These are phyloP conservation scores for Holacanthus passer DNA, from an alignment of 2,113 vertebrate genomes.

Conservation along the genomic window DNA sequence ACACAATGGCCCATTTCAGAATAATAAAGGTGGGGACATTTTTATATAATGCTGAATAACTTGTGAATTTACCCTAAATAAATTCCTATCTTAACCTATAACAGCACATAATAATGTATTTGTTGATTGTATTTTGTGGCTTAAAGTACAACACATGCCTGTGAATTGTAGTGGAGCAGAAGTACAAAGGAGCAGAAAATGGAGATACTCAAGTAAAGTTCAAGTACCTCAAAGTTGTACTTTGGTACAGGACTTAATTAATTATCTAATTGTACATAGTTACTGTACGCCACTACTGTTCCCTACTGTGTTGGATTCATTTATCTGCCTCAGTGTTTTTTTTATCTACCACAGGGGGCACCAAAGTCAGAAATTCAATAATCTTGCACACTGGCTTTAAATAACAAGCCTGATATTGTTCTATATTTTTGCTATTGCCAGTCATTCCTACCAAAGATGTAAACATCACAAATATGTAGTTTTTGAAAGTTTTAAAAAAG, in stretches of 20 bases:
- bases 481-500: background rate
- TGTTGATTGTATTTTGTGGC: too few species aligned
- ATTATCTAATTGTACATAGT: too few species aligned
- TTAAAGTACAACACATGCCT: background rate
- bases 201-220: too few species aligned
- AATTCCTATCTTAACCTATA: too few species aligned
- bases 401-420: background rate
- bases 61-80: too few species aligned
- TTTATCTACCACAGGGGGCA: background rate
- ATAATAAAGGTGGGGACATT: too few species aligned
- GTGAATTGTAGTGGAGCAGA: background rate
- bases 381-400: background rate
- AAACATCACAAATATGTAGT: background rate
- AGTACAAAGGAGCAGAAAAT: background rate
- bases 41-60: too few species aligned
- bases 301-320: background rate
- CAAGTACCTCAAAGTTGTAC: too few species aligned
- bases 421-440: too few species aligned
- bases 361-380: background rate
- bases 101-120: too few species aligned
- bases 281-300: background rate
- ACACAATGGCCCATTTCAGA: too few species aligned
- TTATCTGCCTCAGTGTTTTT: too few species aligned
- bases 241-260: background rate
- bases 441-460: background rate